phyloP scores from a whole-genome alignment of 2,888 invertebrate genomes.

The Drosophila gaucha region DNA sequence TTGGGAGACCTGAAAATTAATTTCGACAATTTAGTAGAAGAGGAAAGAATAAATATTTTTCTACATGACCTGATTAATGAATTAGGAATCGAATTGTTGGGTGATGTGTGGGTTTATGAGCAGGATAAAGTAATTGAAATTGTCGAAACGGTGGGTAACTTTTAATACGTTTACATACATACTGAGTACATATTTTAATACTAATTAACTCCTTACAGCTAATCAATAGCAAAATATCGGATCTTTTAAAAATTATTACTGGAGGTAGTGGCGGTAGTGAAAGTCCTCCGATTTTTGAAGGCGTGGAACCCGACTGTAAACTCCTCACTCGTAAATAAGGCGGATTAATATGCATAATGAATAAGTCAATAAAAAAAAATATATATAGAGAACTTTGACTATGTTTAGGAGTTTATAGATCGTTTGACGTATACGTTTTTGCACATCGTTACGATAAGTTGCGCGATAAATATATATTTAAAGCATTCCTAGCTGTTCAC shows the following conservation, averaged over 20 bases:
- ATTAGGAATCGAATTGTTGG: constrained; percentile 78
- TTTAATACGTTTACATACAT: background rate
- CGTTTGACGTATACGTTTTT: constrained; percentile 21
- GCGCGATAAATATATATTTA: constrained; percentile 29
- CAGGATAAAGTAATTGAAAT: constrained; percentile 51
- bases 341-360: constrained; percentile 22
- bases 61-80: constrained; percentile 79
- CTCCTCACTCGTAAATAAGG: constrained; percentile 25
- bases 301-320: constrained; percentile 80
- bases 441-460: constrained; percentile 28
- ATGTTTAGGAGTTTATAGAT: constrained; percentile 21
- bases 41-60: constrained; percentile 78
- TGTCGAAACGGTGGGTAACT: constrained; percentile 64
- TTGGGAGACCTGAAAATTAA: constrained; percentile 69
- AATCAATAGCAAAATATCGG: constrained; percentile 69
- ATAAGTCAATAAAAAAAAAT: constrained; percentile 1
- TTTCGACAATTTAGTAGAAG: constrained; percentile 75
- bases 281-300: constrained; percentile 76
- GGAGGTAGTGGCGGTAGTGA: constrained; percentile 60
- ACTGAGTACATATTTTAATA: background rate
- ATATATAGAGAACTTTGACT: background rate
- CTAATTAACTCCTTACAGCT: constrained; percentile 47
- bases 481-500: constrained; percentile 9
- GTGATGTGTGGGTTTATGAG: constrained; percentile 77
- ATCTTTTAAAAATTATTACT: constrained; percentile 66